Percentiles rank a stretch among this genome's conserved stretches.
Evolutionary conservation across 2,113 vertebrate genomes (phyloP).

Genomic region (Paraplagusia blochii): DNA sequence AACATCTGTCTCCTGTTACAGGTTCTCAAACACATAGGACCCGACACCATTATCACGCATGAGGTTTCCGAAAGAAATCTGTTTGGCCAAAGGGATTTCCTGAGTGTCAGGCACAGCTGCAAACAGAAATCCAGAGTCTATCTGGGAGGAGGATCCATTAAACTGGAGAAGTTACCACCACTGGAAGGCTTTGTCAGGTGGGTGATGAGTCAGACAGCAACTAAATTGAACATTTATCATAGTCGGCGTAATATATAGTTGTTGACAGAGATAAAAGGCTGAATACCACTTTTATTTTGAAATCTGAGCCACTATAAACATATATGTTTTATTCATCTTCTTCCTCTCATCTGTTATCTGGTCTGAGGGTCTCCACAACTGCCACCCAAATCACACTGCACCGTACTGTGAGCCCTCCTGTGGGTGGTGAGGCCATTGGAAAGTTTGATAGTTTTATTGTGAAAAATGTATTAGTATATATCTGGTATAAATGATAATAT

Average conservation of each 20-base stretch:
- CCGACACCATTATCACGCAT: conserved; percentile 75
- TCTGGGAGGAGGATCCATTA: conserved; percentile 73
- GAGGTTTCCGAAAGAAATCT: conserved; percentile 77
- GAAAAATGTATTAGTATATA: too few relatives aligned
- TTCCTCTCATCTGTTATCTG: too few relatives aligned
- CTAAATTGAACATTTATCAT: background rate
- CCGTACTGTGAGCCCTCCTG: too few relatives aligned
- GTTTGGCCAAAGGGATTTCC: conserved; percentile 80
- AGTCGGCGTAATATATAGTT: background rate
- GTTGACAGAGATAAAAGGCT: too few relatives aligned
- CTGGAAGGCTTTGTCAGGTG: conserved; percentile 79
- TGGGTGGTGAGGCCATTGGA: too few relatives aligned
- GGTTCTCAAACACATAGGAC: conserved; percentile 73
- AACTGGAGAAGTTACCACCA: conserved; percentile 64
- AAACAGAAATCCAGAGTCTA: conserved; percentile 65
- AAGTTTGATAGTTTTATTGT: too few relatives aligned
- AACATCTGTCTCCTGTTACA: conserved; percentile 30
- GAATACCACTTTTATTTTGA: too few relatives aligned
- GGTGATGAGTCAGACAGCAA: background rate
- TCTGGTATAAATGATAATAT: too few relatives aligned
- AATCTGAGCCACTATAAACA: too few relatives aligned
- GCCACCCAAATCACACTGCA: too few relatives aligned
- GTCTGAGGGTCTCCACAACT: too few relatives aligned
- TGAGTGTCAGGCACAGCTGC: conserved; percentile 75
- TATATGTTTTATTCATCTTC: too few relatives aligned